phyloP scores from a whole-genome alignment of 2,113 vertebrate genomes.

The Bubo bubo region DNA sequence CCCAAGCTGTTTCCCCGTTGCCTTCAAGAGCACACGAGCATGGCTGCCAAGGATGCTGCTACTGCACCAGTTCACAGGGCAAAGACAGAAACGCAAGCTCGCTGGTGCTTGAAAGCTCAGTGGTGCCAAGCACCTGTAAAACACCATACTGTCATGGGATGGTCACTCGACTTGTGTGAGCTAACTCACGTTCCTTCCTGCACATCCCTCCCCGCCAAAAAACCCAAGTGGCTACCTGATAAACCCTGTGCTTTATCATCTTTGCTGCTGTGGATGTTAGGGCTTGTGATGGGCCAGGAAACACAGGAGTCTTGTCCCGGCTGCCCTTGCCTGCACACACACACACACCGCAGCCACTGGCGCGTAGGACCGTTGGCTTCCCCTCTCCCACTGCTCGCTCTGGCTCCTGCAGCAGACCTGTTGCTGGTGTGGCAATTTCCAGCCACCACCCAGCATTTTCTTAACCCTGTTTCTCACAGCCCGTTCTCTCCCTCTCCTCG shows the following conservation, averaged over 20 bases:
- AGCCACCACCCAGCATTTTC: not conserved
- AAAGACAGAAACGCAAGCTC: not conserved
- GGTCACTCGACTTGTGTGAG: not conserved
- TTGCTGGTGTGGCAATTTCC: not conserved
- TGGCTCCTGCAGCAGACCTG: not conserved
- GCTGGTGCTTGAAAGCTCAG: not conserved
- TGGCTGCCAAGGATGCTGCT: not conserved
- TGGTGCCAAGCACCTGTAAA: not conserved
- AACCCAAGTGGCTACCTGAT: too few relatives aligned
- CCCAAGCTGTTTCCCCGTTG: not conserved
- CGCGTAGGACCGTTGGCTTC: not conserved
- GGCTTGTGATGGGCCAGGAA: fast-evolving
- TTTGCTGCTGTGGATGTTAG: not conserved
- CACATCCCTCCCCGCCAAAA: not conserved
- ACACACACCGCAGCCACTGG: not conserved
- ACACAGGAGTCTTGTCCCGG: not conserved
- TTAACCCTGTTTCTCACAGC: not conserved
- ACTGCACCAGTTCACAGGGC: fast-evolving
- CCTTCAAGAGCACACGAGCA: fast-evolving
- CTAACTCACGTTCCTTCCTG: not conserved
- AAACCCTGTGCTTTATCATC: not conserved
- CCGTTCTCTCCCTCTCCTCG: not conserved
- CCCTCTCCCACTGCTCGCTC: not conserved
- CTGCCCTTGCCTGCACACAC: not conserved
- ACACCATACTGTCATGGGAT: not conserved